phyloP scores from a whole-genome alignment of 2,797 vertebrate genomes.

The Sebastes taczanowskii region DNA sequence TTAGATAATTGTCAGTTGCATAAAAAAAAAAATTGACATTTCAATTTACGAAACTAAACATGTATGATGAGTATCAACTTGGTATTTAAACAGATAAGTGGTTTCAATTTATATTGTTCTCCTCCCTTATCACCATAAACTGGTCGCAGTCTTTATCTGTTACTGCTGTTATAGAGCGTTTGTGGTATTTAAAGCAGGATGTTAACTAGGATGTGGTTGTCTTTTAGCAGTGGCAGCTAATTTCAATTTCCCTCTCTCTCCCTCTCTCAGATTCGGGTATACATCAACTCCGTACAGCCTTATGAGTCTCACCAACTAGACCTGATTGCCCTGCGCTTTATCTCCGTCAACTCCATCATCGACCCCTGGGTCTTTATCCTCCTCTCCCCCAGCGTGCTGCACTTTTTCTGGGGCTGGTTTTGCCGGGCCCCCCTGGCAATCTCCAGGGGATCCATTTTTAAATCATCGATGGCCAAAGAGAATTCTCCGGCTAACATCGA shows the following conservation, averaged over 20 bases:
- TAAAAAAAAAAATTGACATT: not conserved
- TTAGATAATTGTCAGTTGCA: not conserved
- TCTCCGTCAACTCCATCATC: conserved; percentile 91
- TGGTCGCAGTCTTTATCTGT: not conserved
- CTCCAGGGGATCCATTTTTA: conserved; percentile 47
- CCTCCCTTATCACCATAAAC: not conserved
- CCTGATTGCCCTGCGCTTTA: conserved; percentile 87
- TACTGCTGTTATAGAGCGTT: not conserved
- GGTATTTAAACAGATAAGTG: not conserved
- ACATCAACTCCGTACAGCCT: conserved; percentile 75
- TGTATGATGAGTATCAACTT: not conserved
- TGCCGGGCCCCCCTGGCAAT: conserved; percentile 53
- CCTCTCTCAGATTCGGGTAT: conserved; percentile 86
- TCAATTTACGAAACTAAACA: not conserved
- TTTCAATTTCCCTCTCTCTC: not conserved
- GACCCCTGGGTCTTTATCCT: conserved; percentile 95
- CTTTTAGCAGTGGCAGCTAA: not conserved
- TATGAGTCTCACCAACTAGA: conserved; percentile 58
- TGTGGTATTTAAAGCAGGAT: conserved; percentile 17
- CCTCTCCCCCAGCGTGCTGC: conserved; percentile 87
- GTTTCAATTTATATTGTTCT: not conserved
- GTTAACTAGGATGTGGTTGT: not conserved
- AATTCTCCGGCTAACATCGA: conserved; percentile 3
- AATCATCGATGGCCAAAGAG: conserved; percentile 26
- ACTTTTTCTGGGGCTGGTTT: conserved; percentile 81